Evolutionary conservation across 2,888 invertebrate species (phyloP).

Genomic region (Catocala fraxini): DNA sequence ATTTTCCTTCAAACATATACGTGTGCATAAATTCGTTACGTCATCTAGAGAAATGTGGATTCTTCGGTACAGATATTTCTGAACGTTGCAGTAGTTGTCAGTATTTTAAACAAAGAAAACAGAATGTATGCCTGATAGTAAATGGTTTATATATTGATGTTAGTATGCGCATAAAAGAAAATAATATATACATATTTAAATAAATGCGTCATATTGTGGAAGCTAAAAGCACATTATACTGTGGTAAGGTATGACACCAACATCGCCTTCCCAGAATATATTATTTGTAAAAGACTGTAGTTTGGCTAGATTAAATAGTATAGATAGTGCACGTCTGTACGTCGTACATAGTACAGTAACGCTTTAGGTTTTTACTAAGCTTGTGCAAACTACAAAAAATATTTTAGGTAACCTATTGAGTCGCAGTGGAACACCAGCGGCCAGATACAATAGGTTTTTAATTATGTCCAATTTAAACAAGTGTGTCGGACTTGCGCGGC

Average conservation of each 20-base stretch:
- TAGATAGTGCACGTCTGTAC: not conserved
- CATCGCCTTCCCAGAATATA: conserved; percentile 2
- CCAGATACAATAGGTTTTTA: too few species aligned
- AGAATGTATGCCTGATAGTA: too few species aligned
- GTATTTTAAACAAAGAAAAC: too few species aligned
- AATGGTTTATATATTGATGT: not conserved
- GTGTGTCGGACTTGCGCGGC: too few species aligned
- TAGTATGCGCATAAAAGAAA: not conserved
- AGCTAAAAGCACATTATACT: not conserved
- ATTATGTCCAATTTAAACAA: too few species aligned
- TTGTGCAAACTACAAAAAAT: too few species aligned
- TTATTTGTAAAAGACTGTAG: not conserved
- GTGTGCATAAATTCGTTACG: conserved; percentile 5
- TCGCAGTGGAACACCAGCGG: too few species aligned
- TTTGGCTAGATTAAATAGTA: not conserved
- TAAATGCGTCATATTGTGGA: not conserved
- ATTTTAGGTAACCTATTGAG: too few species aligned
- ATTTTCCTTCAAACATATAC: not conserved
- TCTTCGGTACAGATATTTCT: too few species aligned
- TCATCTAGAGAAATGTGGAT: not conserved
- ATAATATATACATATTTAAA: not conserved
- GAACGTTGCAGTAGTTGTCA: too few species aligned
- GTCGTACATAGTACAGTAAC: not conserved
- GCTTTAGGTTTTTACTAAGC: too few species aligned
- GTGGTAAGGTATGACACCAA: not conserved